Percentiles rank a stretch among this genome's conserved stretches.
Conservation (phyloP, 1,140 invertebrate species). For the Drosophila eugracilis region DNA sequence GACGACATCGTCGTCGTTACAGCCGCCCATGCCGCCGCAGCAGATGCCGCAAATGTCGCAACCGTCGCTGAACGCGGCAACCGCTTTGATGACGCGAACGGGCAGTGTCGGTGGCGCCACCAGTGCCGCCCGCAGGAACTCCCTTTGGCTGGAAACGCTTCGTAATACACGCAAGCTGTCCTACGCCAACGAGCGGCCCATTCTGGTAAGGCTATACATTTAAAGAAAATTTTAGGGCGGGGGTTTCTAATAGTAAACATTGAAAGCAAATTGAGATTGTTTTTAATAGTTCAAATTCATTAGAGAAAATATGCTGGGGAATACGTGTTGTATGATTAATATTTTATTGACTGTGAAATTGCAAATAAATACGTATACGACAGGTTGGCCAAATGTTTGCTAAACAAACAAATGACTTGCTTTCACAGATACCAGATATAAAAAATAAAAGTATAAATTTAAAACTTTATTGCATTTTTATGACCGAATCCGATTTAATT, state of each 20-base stretch:
- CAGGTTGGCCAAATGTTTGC: neutral
- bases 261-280: neutral
- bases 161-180: constrained; percentile 72
- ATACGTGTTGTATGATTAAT: neutral
- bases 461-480: too few relatives aligned
- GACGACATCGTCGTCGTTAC: constrained; percentile 8
- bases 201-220: constrained; percentile 59
- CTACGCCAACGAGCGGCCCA: constrained; percentile 67
- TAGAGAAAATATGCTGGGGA: neutral
- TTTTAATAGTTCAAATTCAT: too few relatives aligned
- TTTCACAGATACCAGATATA: too few relatives aligned
- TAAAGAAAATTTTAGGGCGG: neutral
- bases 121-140: constrained; percentile 65
- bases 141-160: constrained; percentile 72
- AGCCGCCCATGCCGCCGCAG: constrained; percentile 4
- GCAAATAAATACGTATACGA: neutral
- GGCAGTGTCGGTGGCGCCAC: constrained; percentile 63
- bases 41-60: constrained; percentile 9
- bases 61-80: constrained; percentile 8
- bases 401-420: too few relatives aligned
- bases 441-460: too few relatives aligned
- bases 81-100: constrained; percentile 60
- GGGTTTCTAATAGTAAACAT: neutral
- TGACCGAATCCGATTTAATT: too few relatives aligned
- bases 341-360: neutral